Evolutionary conservation across 2,888 invertebrate species (phyloP).

Genomic region (Papilio elwesi): DNA sequence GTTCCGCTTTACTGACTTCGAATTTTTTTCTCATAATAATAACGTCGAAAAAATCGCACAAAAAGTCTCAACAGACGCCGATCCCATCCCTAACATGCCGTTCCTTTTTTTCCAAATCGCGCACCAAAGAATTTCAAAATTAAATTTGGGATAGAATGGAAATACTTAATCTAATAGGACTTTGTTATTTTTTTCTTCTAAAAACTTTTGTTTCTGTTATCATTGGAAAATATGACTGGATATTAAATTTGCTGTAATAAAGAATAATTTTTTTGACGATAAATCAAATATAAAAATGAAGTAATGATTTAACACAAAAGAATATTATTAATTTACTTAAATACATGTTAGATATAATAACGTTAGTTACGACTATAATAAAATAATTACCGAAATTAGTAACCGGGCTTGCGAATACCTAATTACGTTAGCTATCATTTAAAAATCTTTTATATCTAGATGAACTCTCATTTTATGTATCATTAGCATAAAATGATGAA

Average conservation of each 20-base stretch:
- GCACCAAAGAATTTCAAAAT: slow-evolving; percentile 67
- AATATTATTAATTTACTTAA: slow-evolving; percentile 6
- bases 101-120: slow-evolving; percentile 63
- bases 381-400: slow-evolving; percentile 22
- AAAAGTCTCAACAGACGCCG: slow-evolving; percentile 81
- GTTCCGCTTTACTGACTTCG: slow-evolving; percentile 82
- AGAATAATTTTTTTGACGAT: neutral
- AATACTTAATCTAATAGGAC: slow-evolving; percentile 38
- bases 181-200: slow-evolving; percentile 33
- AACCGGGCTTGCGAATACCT: slow-evolving; percentile 1
- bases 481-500: slow-evolving; percentile 2
- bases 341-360: neutral
- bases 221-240: neutral
- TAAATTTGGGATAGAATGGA: slow-evolving; percentile 54
- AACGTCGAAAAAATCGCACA: slow-evolving; percentile 83
- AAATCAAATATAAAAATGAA: slow-evolving; percentile 7
- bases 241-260: slow-evolving; percentile 16
- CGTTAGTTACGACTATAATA: slow-evolving; percentile 4
- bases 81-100: slow-evolving; percentile 75
- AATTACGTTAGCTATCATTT: slow-evolving; percentile 4
- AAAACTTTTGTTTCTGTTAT: slow-evolving; percentile 35
- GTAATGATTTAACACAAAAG: neutral
- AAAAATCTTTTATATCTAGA: slow-evolving; percentile 1
- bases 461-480: neutral
- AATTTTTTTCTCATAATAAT: slow-evolving; percentile 84